Base-by-base conservation (phyloP, 2,113 vertebrate genomes). In the Thalassarche chlororhynchos region DNA sequence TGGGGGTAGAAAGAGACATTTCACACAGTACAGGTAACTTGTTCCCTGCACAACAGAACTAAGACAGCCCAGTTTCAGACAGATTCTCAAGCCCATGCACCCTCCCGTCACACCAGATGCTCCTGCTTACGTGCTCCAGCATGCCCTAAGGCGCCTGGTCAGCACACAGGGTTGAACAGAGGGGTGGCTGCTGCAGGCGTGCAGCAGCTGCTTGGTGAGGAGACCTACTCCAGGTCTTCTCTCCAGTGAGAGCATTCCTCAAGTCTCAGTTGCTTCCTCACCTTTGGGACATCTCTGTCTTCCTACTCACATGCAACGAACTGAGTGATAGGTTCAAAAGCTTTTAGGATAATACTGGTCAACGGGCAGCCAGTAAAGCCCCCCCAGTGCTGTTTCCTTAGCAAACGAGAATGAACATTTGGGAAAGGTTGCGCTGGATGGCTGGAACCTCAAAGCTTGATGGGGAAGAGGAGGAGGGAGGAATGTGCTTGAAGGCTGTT, bases 131-230 rank as follows among this genome's bases (percentile, higher is more conserved):
- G 0, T 32, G 34, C 19, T 74, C 60, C 64, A 68, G 20, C 21
- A n/a, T 34, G 49, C 17, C 13, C 15, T 20, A 46, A 44, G 17
- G 34, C 4, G 1, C 23, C n/a, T 46, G 14, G 9, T 10, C 2
- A 1, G 28, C 38, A 51, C 54, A 51, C 18, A 49, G 18, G 46
- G 12, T 10, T 0, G 0, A 52, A 46, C 16, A 69, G 8, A 74
- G 23, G 18, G 8, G 32, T 34, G 47, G 44, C 14, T 68, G 26
- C 47, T 47, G 14, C 10, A 6, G n/a, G 7, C 2, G 1, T 31
- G 14, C 58, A 77, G 18, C 47, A 68, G 36, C 14, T 2, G 3
- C 57, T 72, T 42, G 5, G 24, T 38, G 25, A 44, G 26, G 16
- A 62, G 29, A 55, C 24, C 17, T 74, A 17, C 31, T 88, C 29